Percentiles rank a stretch among this genome's conserved stretches.
These are phyloP conservation scores for Panopea generosa DNA, from an alignment of 2,888 invertebrate species.

Conservation along the genomic window DNA sequence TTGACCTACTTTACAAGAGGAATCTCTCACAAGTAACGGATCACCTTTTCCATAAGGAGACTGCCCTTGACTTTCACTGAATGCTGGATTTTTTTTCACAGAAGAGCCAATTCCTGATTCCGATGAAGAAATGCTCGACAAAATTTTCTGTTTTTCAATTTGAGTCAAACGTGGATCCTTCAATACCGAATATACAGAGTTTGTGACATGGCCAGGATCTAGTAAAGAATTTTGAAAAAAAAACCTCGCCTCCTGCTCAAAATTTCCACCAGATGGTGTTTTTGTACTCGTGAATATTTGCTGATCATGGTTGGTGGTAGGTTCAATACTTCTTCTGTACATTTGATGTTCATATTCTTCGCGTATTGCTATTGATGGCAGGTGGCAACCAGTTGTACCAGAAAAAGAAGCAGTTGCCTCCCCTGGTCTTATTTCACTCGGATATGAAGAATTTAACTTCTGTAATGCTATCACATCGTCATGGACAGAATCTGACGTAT, in stretches of 20 bases:
- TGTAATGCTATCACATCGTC: not conserved
- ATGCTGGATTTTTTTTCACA: too few species aligned
- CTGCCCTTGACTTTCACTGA: too few species aligned
- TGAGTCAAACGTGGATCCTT: not conserved
- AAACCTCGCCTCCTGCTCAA: constrained; percentile 40
- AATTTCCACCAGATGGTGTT: not conserved
- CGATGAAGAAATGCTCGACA: not conserved
- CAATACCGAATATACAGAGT: constrained; percentile 22
- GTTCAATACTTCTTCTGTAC: constrained; percentile 51
- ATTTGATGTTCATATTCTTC: constrained; percentile 54
- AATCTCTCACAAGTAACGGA: too few species aligned
- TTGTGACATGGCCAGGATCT: constrained; percentile 18
- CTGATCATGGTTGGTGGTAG: not conserved
- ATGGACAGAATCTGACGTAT: not conserved
- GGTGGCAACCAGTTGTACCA: not conserved
- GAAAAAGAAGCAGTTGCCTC: not conserved
- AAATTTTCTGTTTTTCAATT: constrained; percentile 19
- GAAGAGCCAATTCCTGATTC: not conserved
- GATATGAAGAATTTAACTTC: not conserved
- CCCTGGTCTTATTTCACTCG: not conserved
- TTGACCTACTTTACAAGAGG: too few species aligned
- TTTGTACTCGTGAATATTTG: not conserved
- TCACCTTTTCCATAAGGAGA: too few species aligned
- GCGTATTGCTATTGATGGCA: constrained; percentile 29
- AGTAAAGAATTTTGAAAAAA: constrained; percentile 39